A percentile compares a stretch with the other conserved stretches of the same genome.
These are phyloP conservation scores for Drosophila malerkotliana DNA, from an alignment of 1,140 invertebrate species.

Conservation along the genomic window DNA sequence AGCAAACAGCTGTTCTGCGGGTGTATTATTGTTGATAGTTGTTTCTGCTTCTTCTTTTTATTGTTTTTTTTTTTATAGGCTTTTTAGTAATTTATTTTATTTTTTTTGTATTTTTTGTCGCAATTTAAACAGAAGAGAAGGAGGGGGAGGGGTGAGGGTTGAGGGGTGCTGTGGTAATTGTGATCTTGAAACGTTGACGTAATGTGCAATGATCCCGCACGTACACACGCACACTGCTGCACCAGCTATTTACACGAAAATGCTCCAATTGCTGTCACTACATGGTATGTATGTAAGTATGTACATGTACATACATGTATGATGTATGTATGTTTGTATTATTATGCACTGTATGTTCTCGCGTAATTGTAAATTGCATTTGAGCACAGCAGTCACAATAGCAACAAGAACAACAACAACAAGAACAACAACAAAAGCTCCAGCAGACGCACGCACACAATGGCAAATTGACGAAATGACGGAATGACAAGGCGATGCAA, in stretches of 20 bases:
- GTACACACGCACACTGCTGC: constrained; percentile 45
- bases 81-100: constrained; percentile 18
- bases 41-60: constrained; percentile 16
- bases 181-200: constrained; percentile 81
- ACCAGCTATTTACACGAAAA: constrained; percentile 28
- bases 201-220: constrained; percentile 78
- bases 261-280: constrained; percentile 38
- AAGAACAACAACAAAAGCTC: constrained; percentile 8
- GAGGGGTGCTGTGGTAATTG: constrained; percentile 37
- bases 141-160: constrained; percentile 3
- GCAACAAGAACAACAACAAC: constrained; percentile 23
- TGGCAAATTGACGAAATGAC: constrained; percentile 11
- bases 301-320: constrained; percentile 35
- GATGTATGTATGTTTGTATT: neutral
- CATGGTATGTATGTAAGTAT: constrained; percentile 18
- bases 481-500: constrained; percentile 48
- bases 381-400: constrained; percentile 53
- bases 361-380: constrained; percentile 81
- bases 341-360: constrained; percentile 55
- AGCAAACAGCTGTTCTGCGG: constrained; percentile 38
- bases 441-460: constrained; percentile 37
- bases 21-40: constrained; percentile 50
- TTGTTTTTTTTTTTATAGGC: constrained; percentile 3
- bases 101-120: constrained; percentile 48
- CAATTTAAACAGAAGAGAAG: constrained; percentile 31